Conservation (phyloP, 2,113 vertebrate genomes). For the Scomber colias region DNA sequence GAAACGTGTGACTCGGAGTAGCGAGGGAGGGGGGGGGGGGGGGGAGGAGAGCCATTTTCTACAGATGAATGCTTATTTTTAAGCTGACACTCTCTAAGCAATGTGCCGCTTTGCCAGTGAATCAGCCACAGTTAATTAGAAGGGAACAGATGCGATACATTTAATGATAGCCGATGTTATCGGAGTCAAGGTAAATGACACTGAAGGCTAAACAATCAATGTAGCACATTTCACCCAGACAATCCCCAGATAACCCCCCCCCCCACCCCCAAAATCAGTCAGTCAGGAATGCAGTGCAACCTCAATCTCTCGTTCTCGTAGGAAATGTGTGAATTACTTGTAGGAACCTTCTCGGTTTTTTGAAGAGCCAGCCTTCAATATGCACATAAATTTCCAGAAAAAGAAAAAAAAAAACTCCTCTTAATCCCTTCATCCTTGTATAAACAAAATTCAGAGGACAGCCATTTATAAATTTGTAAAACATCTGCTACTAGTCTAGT, state of each 20-base stretch:
- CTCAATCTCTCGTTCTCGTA: slow-evolving; percentile 32
- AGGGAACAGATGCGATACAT: slow-evolving; percentile 50
- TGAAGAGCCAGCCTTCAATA: slow-evolving; percentile 83
- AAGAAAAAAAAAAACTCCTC: slow-evolving; percentile 10
- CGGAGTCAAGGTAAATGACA: slow-evolving; percentile 39
- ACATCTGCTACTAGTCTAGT: slow-evolving; percentile 70
- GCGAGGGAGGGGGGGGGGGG: background rate
- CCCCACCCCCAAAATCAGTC: background rate
- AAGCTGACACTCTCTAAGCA: slow-evolving; percentile 13
- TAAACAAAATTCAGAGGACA: slow-evolving; percentile 61
- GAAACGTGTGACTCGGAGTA: background rate
- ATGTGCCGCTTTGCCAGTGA: slow-evolving; percentile 36
- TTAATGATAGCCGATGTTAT: slow-evolving; percentile 55
- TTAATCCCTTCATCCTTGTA: slow-evolving; percentile 48
- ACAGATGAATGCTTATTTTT: slow-evolving; percentile 32
- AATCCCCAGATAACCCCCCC: slow-evolving; percentile 5
- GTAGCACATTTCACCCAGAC: slow-evolving; percentile 35
- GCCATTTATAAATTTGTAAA: slow-evolving; percentile 65
- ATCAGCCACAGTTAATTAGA: slow-evolving; percentile 63
- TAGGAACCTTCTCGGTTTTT: slow-evolving; percentile 49
- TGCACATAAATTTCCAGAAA: slow-evolving; percentile 14
- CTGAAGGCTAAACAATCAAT: slow-evolving; percentile 49
- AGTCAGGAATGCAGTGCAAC: slow-evolving; percentile 47
- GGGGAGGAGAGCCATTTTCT: background rate
- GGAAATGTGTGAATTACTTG: slow-evolving; percentile 31